Percentiles rank a stretch among this genome's conserved stretches.
Conservation (phyloP, 2,888 invertebrate genomes). For the Deroplatys truncata region DNA sequence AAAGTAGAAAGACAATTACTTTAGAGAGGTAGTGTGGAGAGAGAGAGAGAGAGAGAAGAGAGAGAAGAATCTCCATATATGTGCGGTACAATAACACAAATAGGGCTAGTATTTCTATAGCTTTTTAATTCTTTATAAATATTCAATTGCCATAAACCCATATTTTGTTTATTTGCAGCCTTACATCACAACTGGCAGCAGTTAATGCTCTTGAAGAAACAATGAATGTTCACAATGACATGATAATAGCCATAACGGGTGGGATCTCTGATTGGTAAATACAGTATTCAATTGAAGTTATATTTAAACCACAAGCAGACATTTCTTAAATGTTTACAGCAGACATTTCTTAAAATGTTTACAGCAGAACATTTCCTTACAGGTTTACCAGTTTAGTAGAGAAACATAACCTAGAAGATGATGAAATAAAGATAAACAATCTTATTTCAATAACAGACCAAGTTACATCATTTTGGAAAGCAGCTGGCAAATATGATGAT, state of each 20-base stretch:
- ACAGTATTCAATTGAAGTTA: neutral
- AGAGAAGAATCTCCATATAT: too few relatives aligned
- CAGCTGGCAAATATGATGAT: constrained; percentile 75
- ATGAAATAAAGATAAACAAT: constrained; percentile 64
- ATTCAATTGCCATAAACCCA: neutral
- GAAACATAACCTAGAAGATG: constrained; percentile 57
- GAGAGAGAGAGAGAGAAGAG: too few relatives aligned
- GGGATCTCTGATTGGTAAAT: constrained; percentile 70
- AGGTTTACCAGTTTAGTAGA: constrained; percentile 40
- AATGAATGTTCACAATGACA: constrained; percentile 60
- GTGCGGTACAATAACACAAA: too few relatives aligned
- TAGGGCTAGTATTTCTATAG: too few relatives aligned
- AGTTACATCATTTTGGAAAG: constrained; percentile 71
- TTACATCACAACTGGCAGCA: constrained; percentile 59
- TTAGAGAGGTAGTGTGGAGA: too few relatives aligned
- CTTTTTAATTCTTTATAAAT: neutral
- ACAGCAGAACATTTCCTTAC: neutral
- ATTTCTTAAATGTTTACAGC: neutral
- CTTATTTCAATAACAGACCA: constrained; percentile 79
- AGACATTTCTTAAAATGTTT: neutral
- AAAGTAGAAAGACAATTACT: too few relatives aligned
- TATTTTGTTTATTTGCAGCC: constrained; percentile 44
- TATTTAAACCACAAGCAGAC: neutral
- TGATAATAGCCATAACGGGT: constrained; percentile 66
- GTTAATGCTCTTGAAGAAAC: constrained; percentile 58